Conservation (phyloP, 2,888 invertebrate species). For the Tromatobia lineatoria region DNA sequence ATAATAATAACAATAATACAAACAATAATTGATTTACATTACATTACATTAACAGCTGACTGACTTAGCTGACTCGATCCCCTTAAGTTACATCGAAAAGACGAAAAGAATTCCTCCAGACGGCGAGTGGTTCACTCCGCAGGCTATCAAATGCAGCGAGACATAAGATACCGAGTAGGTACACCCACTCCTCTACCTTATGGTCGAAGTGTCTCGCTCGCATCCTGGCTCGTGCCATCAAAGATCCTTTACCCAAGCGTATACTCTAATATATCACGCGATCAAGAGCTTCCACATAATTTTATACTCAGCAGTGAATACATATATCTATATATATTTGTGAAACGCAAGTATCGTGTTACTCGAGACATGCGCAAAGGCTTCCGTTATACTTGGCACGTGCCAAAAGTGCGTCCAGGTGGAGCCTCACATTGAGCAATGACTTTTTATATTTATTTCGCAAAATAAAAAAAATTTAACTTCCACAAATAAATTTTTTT, state of each 20-base stretch:
- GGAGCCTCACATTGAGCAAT: conserved; percentile 12
- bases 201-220: conserved; percentile 59
- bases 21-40: too few species aligned
- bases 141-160: conserved; percentile 57
- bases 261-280: conserved; percentile 51
- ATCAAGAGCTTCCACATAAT: conserved; percentile 69
- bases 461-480: too few species aligned
- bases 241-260: conserved; percentile 71
- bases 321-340: conserved; percentile 8
- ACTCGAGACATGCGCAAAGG: conserved; percentile 68
- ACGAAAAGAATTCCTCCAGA: conserved; percentile 31
- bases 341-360: conserved; percentile 72
- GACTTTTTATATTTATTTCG: too few species aligned
- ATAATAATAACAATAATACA: too few species aligned
- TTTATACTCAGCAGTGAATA: conserved; percentile 69
- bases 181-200: conserved; percentile 8
- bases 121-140: conserved; percentile 20
- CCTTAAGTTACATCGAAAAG: too few species aligned
- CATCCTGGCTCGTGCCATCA: conserved; percentile 77
- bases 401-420: conserved; percentile 65
- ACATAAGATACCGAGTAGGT: conserved; percentile 46
- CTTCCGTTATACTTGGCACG: conserved; percentile 71
- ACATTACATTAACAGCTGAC: too few species aligned
- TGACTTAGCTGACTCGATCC: too few species aligned
- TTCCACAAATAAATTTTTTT: too few species aligned